These are phyloP conservation scores for Momotus momota DNA, from an alignment of 2,797 vertebrate genomes.

Conservation along the genomic window DNA sequence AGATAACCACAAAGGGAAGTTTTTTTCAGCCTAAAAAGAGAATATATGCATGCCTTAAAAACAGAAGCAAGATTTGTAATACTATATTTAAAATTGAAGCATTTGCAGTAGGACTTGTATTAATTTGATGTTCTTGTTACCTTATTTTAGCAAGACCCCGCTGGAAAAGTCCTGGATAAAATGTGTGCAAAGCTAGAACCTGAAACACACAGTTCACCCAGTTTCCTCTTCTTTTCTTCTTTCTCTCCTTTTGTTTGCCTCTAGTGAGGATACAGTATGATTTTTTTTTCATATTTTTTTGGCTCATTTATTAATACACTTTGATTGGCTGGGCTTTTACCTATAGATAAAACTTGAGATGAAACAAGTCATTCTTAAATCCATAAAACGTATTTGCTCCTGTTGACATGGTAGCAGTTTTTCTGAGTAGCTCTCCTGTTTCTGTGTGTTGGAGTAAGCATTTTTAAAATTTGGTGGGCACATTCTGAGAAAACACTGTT, in stretches of 20 bases:
- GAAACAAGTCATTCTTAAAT: background rate
- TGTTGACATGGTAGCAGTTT: background rate
- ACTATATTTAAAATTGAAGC: background rate
- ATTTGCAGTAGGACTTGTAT: background rate
- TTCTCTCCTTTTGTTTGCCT: background rate
- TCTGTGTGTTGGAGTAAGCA: background rate
- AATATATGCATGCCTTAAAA: background rate
- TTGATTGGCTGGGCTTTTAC: background rate
- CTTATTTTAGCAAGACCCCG: background rate
- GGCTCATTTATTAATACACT: background rate
- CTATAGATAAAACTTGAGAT: background rate
- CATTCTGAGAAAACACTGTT: background rate
- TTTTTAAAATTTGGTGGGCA: background rate
- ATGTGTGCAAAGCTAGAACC: background rate
- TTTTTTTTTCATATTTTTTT: background rate
- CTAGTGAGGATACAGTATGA: background rate
- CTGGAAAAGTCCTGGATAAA: background rate
- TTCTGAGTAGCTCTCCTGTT: background rate
- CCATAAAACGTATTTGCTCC: background rate
- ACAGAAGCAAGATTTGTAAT: background rate
- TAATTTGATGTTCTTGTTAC: background rate
- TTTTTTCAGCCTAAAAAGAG: background rate
- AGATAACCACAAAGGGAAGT: background rate
- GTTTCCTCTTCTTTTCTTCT: background rate
- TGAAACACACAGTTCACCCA: background rate